phyloP scores from a whole-genome alignment of 2,888 invertebrate genomes.

The Gandaritis pyraliata region DNA sequence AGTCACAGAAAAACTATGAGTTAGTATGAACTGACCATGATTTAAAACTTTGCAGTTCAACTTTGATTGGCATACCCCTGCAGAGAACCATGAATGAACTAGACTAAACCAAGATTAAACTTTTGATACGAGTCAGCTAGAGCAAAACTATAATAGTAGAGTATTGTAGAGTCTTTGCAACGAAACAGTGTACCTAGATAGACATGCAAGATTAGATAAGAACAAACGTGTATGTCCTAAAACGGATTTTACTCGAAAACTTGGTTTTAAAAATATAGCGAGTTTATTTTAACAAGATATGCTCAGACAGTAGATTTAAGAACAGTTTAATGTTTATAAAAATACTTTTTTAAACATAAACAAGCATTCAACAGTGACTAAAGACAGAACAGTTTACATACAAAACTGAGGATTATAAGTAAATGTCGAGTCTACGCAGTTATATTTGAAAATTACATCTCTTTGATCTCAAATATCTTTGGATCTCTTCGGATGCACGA shows the following conservation, averaged over 20 bases:
- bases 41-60: too few species aligned
- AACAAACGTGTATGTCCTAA: background rate
- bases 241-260: slow-evolving; percentile 7
- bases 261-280: slow-evolving; percentile 3
- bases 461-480: too few species aligned
- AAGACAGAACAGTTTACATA: background rate
- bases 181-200: slow-evolving; percentile 9
- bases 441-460: too few species aligned
- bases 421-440: too few species aligned
- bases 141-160: background rate
- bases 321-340: background rate
- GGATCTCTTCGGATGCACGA: too few species aligned
- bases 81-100: background rate
- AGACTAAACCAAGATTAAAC: background rate
- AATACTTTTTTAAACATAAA: background rate
- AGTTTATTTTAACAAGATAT: background rate
- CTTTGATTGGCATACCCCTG: too few species aligned
- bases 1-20: too few species aligned
- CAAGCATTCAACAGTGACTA: background rate
- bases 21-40: too few species aligned
- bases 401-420: background rate
- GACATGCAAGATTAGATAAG: slow-evolving; percentile 10
- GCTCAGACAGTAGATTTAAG: background rate
- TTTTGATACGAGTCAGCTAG: background rate
- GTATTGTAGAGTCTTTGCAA: background rate